Percentiles rank a stretch among this genome's conserved stretches.
These are phyloP conservation scores for Meles meles DNA, from an alignment of 2,113 vertebrate genomes.

Conservation along the genomic window DNA sequence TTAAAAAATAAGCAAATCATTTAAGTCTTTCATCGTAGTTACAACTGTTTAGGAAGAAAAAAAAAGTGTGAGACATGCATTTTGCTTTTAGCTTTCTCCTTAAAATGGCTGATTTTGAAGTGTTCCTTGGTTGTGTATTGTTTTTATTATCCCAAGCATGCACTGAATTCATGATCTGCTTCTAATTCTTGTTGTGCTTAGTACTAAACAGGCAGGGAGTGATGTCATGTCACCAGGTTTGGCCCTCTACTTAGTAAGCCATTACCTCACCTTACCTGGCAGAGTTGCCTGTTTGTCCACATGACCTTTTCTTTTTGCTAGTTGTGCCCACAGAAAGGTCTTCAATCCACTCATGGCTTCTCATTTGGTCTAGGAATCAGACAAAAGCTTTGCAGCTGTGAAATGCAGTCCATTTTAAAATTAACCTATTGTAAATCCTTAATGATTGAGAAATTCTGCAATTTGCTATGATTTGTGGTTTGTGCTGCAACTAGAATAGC, in stretches of 20 bases:
- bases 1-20: conserved; percentile 9
- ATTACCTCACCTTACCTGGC: conserved; percentile 44
- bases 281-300: background rate
- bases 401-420: conserved; percentile 69
- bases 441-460: conserved; percentile 73
- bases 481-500: conserved; percentile 59
- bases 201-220: background rate
- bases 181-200: conserved; percentile 9
- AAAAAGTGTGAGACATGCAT: background rate
- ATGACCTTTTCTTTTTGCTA: conserved; percentile 39
- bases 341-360: conserved; percentile 52
- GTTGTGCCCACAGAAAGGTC: conserved; percentile 35
- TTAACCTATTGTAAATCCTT: conserved; percentile 77
- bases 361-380: conserved; percentile 59
- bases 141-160: conserved; percentile 34
- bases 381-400: conserved; percentile 76
- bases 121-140: background rate
- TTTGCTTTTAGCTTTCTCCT: background rate
- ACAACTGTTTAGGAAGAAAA: conserved; percentile 30
- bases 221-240: background rate
- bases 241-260: background rate
- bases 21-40: background rate
- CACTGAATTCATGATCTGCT: background rate
- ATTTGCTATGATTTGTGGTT: conserved; percentile 65
- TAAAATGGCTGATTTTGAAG: background rate